Evolutionary conservation across 2,888 invertebrate genomes (phyloP).

Genomic region (Scrobipalpa costella): DNA sequence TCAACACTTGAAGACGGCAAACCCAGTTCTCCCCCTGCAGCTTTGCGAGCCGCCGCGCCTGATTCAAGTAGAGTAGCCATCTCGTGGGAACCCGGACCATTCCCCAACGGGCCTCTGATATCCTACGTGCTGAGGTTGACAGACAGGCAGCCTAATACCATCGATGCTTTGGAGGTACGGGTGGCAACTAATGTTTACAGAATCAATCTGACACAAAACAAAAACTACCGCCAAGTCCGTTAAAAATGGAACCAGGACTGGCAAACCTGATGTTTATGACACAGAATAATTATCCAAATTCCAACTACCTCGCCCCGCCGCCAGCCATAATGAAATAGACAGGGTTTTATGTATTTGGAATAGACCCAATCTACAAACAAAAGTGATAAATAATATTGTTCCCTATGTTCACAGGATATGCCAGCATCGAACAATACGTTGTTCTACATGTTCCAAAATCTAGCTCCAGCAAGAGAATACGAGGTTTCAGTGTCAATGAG

Average conservation of each 20-base stretch:
- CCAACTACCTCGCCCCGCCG: no score
- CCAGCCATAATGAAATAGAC: no score
- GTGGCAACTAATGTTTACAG: not conserved
- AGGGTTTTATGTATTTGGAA: no score
- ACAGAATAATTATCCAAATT: not conserved
- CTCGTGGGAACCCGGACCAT: conserved; percentile 93
- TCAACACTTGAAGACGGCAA: conserved; percentile 87
- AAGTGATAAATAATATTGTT: no score
- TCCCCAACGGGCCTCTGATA: conserved; percentile 92
- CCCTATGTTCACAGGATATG: conserved; percentile 82
- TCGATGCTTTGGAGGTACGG: conserved; percentile 84
- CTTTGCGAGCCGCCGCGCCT: conserved; percentile 88
- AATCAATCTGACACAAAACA: not conserved
- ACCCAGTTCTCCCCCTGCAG: conserved; percentile 88
- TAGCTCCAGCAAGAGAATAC: conserved; percentile 87
- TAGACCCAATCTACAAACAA: no score
- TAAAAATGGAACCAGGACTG: not conserved
- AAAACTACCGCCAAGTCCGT: not conserved
- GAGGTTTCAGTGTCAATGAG: conserved; percentile 89
- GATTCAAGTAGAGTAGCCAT: conserved; percentile 92
- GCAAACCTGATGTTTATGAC: not conserved
- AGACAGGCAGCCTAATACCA: conserved; percentile 78
- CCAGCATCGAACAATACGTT: conserved; percentile 85
- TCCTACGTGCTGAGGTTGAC: conserved; percentile 90
- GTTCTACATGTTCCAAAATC: conserved; percentile 89